A percentile compares a stretch with the other conserved stretches of the same genome.
Conservation (phyloP, 2,797 vertebrate species). For the Gambusia yucatana region DNA sequence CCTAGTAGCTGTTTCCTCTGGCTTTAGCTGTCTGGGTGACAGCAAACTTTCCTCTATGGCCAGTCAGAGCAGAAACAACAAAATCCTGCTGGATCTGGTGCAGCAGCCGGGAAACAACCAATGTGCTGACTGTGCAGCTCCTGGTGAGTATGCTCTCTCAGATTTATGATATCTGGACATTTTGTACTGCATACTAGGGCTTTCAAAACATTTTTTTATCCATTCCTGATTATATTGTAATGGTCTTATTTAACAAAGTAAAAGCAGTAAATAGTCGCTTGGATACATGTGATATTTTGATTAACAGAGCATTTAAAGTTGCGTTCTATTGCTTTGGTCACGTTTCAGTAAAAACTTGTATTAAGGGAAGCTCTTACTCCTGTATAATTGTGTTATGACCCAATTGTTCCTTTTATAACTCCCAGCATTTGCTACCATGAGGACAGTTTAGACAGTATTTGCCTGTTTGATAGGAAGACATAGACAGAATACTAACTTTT, state of each 20-base stretch:
- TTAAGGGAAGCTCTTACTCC: constrained; percentile 52
- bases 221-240: not conserved
- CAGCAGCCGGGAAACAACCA: constrained; percentile 78
- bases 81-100: constrained; percentile 82
- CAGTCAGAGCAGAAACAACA: constrained; percentile 85
- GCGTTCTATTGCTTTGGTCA: constrained; percentile 9
- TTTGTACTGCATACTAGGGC: not conserved
- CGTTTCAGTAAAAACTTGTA: constrained; percentile 6
- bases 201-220: not conserved
- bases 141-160: constrained; percentile 77
- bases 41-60: constrained; percentile 68
- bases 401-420: constrained; percentile 55
- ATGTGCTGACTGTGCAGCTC: constrained; percentile 88
- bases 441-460: not conserved
- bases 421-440: not conserved
- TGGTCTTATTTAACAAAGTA: not conserved
- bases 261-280: not conserved
- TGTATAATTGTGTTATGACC: constrained; percentile 18
- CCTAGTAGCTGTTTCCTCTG: constrained; percentile 23
- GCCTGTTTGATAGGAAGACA: not conserved
- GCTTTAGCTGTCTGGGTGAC: constrained; percentile 36
- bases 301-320: constrained; percentile 19
- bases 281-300: constrained; percentile 4
- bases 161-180: not conserved
- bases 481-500: not conserved